Base-by-base conservation (phyloP, 2,113 vertebrate genomes). In the Fregetta grallaria region DNA sequence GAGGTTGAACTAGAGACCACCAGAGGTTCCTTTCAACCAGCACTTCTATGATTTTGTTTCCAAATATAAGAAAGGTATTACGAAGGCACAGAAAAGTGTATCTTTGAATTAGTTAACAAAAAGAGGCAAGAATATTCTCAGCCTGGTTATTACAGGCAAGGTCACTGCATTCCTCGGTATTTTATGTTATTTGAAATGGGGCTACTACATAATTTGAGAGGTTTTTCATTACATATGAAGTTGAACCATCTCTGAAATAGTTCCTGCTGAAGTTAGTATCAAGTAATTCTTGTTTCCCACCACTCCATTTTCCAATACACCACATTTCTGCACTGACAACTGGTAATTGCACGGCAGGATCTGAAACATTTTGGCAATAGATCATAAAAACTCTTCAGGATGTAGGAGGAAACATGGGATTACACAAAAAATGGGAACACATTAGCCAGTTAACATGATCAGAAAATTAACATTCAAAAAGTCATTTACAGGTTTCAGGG, bases 361-460 rank as follows among this genome's bases (percentile, higher is more conserved):
- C 80, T 3, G 2, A 93, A 95, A 82, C 53, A 62, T 82, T 78
- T 85, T 96, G 96, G 96, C 96, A 95, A 50, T 3, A 88, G 71
- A 97, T 96, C 92, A 97, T 70, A 96, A 85, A 61, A 81, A 56
- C 87, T 68, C 67, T 75, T 94, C 83, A 78, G 72, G 65, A 81
- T 61, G 85, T 63, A 84, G 56, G 70, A 94, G 88, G 72, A 95
- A 97, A 87, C 77, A 94, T 4, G 49, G 80, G 86, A 95, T 94
- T 97, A 96, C 66, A 61, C 53, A 56, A 84, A 73, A 85, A 93
- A 88, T n/a, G 56, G 61, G 44, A 94, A 91, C 83, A 85, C 62
- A 92, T 59, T 49, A 90, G 52, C 56, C 89, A 92, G 83, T 95
- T 92, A 96, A 92, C 80, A 81, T 2, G 9, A 95, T 94, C 94